These are phyloP conservation scores for Gavialis gangeticus DNA, from an alignment of 2,113 vertebrate genomes.

Conservation along the genomic window DNA sequence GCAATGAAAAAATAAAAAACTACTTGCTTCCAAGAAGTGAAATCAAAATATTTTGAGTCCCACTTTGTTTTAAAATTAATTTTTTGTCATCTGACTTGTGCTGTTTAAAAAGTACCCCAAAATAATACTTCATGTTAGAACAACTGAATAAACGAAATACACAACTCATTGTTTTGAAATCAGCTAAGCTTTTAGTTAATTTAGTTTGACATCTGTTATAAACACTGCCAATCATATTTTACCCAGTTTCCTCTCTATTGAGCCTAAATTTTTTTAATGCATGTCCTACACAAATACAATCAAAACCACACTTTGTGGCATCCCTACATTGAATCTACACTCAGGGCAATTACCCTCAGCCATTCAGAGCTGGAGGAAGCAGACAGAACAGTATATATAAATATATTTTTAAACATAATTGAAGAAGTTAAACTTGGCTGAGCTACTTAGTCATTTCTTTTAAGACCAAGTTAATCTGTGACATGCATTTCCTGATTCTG, in stretches of 20 bases:
- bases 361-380: background rate
- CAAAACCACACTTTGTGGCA: background rate
- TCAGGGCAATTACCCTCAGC: background rate
- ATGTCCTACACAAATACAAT: background rate
- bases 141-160: background rate
- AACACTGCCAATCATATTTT: background rate
- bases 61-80: background rate
- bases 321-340: background rate
- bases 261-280: background rate
- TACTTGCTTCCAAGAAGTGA: background rate
- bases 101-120: background rate
- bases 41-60: background rate
- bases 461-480: background rate
- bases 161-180: background rate
- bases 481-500: background rate
- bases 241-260: background rate
- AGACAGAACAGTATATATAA: background rate
- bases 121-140: background rate
- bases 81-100: background rate
- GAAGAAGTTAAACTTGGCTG: background rate
- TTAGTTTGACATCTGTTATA: background rate
- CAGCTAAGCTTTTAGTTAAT: background rate
- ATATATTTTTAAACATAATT: background rate
- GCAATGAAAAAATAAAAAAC: constrained; percentile 22
- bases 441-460: background rate